Base-by-base conservation (phyloP, 2,888 invertebrate species). In the Drosophila ustulata region DNA sequence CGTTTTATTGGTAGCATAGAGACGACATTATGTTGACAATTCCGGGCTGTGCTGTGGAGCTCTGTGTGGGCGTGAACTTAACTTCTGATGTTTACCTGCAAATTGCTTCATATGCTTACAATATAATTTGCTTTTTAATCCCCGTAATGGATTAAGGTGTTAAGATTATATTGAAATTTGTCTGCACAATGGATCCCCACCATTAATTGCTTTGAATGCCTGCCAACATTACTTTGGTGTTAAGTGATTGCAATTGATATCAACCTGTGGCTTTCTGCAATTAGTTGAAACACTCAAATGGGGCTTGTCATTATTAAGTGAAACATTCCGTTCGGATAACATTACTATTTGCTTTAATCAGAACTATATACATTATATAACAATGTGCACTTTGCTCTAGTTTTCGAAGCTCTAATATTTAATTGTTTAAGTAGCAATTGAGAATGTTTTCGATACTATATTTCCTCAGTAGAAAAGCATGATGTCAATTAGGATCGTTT, bases 91-190 rank as follows among this genome's bases (percentile, higher is more conserved):
- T 61, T 77, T 73, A 58, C 50, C 73, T 55, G 59, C 63, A 86
- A 81, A 82, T 81, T 83, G 80, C 83, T 81, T 86, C 74, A 81
- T 82, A 81, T 86, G 80, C 80, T 82, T 55, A 53, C 75, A 78
- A 69, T 78, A 78, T 76, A 65, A 78, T 76, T 78, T 74, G 46
- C 45, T 43, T 76, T 69, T 65, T 56, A 65, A 66, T 74, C 32
- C 62, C n/a, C 2, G 4, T 51, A 64, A 52, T 63, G 72, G 61
- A 18, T 55, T 61, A 41, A 9, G 11, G 18, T 46, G 34, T 47
- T 26, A 51, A 49, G 46, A 41, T 58, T 51, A 18, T 62, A 62
- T 72, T 51, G 47, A 43, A 56, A 61, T 13, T 59, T 66, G 23
- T 28, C 11, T 46, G 18, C 46, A 11, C 4, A 6, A 37, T 18